Base-by-base conservation (phyloP, 2,888 invertebrate species). In the Acholoe squamosa region DNA sequence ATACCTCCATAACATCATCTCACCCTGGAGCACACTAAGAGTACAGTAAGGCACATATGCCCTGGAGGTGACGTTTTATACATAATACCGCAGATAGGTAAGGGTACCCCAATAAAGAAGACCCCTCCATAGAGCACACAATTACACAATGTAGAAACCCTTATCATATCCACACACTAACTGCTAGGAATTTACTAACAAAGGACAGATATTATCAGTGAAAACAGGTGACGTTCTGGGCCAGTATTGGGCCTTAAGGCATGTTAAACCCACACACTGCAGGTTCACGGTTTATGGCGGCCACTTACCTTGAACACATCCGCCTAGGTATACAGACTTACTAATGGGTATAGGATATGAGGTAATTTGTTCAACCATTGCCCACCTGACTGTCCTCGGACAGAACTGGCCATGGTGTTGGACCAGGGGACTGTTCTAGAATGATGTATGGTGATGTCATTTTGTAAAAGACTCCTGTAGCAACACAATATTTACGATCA, bases 351-450 rank as follows among this genome's bases (percentile, higher is more conserved):
- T 3, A 22, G 31, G 14, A 71, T 71, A 14, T n/a, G 25, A 71
- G 31, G 71, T 25, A 71, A 71, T 71, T 71, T 71, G 71, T 71
- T 71, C 71, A 71, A 28, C 71, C 28, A 28, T 61, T n/a, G 5
- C n/a, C 25, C 0, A 22, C 71, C 71, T n/a, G 71, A 71, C 71
- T 71, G 71, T 14, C 71, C 28, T n/a, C n/a, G n/a, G n/a, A n/a
- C n/a, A n/a, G n/a, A n/a, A n/a, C n/a, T n/a, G n/a, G n/a, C 67
- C 67, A 67, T n/a, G 22, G n/a, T 22, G 67, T 67, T 7, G 14
- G 67, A 25, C n/a, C n/a, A n/a, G n/a, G n/a, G n/a, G n/a, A n/a
- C n/a, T n/a, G n/a, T n/a, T n/a, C n/a, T n/a, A n/a, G n/a, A n/a
- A n/a, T n/a, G n/a, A n/a, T n/a, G n/a, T n/a, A n/a, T n/a, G n/a